phyloP scores from a whole-genome alignment of 2,888 invertebrate genomes.

The Portevinia maculata region DNA sequence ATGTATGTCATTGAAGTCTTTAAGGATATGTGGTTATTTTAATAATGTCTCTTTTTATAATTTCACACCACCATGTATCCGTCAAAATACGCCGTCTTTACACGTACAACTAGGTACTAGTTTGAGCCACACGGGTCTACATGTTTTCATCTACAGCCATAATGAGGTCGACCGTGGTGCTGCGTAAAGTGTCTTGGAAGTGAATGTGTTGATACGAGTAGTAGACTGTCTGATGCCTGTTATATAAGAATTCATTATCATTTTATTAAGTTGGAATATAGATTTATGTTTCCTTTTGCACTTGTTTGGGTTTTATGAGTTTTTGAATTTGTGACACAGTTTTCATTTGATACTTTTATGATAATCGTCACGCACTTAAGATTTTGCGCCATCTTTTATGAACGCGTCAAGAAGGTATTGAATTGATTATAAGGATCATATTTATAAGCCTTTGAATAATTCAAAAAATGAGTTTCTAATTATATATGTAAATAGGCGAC shows the following conservation, averaged over 20 bases:
- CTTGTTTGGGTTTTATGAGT: conserved; percentile 13
- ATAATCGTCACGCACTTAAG: conserved; percentile 29
- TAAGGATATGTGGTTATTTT: conserved; percentile 66
- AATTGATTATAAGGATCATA: not conserved
- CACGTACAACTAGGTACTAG: conserved; percentile 5
- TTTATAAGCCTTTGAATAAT: no score
- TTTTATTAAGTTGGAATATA: conserved; percentile 36
- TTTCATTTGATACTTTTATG: conserved; percentile 34
- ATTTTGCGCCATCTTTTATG: not conserved
- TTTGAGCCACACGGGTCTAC: conserved; percentile 27
- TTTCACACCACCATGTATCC: conserved; percentile 33
- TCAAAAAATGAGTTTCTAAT: no score
- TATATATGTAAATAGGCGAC: no score
- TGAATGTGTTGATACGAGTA: conserved; percentile 53
- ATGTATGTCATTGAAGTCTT: conserved; percentile 40
- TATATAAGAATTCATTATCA: conserved; percentile 57
- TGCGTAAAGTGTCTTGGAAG: conserved; percentile 44
- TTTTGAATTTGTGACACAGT: conserved; percentile 46
- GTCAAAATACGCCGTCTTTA: conserved; percentile 33
- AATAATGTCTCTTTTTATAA: conserved; percentile 36
- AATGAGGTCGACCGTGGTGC: conserved; percentile 59
- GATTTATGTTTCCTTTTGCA: conserved; percentile 7
- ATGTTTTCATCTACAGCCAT: conserved; percentile 29
- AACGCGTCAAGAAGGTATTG: not conserved
- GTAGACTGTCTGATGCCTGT: conserved; percentile 53